Conservation (phyloP, 2,797 vertebrate species). For the Sylvilagus floridanus region DNA sequence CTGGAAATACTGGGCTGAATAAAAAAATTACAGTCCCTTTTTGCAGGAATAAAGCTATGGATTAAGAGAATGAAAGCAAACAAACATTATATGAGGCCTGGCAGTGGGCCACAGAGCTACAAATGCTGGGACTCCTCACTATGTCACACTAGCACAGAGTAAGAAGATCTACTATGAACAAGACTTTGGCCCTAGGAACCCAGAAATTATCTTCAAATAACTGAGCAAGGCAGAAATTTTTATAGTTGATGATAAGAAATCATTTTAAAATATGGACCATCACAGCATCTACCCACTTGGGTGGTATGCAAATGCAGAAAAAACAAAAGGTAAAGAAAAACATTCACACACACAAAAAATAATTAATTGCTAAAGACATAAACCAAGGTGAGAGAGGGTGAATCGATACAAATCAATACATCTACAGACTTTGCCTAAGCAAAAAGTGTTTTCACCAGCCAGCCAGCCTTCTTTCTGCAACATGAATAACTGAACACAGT, state of each 20-base stretch:
- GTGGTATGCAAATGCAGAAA: background rate
- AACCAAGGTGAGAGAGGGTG: background rate
- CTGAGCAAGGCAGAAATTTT: background rate
- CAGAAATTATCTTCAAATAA: background rate
- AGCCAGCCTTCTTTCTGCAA: background rate
- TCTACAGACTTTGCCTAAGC: background rate
- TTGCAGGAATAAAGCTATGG: background rate
- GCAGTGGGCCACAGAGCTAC: background rate
- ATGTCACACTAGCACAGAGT: too few relatives aligned
- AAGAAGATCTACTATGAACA: background rate
- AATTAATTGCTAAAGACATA: background rate
- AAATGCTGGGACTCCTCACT: background rate
- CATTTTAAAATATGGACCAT: background rate
- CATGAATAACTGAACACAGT: constrained; percentile 20
- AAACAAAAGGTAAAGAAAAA: background rate
- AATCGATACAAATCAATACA: constrained; percentile 7
- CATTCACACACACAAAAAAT: background rate
- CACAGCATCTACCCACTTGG: background rate
- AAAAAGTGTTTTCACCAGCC: background rate
- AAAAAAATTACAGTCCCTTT: background rate
- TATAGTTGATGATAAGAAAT: background rate
- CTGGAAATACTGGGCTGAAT: background rate
- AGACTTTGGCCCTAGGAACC: background rate
- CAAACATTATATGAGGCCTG: background rate
- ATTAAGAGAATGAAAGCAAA: background rate